Conservation (phyloP, 1,140 invertebrate genomes). For the Chlorops oryzae region DNA sequence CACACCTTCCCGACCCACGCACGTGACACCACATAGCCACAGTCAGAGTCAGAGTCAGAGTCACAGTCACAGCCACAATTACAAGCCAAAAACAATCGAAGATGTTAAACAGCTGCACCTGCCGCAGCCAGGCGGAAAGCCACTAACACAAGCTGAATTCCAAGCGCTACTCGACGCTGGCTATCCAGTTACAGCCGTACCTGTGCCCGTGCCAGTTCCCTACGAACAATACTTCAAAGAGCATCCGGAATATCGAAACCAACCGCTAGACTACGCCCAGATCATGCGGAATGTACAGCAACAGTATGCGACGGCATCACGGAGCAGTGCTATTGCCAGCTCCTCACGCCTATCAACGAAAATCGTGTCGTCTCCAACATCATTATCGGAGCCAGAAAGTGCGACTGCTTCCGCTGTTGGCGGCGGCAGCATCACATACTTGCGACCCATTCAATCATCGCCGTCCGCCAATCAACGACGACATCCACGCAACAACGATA, state of each 20-base stretch:
- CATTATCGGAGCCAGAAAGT: constrained; percentile 22
- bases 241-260: constrained; percentile 43
- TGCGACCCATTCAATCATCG: constrained; percentile 28
- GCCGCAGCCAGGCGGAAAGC: constrained; percentile 40
- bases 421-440: constrained; percentile 37
- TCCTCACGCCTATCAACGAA: constrained; percentile 34
- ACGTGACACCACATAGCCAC: constrained; percentile 19
- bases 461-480: constrained; percentile 24
- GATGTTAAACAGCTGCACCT: constrained; percentile 41
- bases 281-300: constrained; percentile 37
- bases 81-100: constrained; percentile 34
- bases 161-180: constrained; percentile 44
- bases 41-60: too few relatives aligned
- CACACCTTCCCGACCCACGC: constrained; percentile 29
- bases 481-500: constrained; percentile 35
- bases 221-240: constrained; percentile 45
- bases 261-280: constrained; percentile 39
- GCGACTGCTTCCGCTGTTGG: constrained; percentile 27
- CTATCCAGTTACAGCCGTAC: constrained; percentile 42
- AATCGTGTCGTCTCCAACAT: constrained; percentile 32
- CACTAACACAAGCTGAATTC: constrained; percentile 41
- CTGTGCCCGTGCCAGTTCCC: constrained; percentile 41
- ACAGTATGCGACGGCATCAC: too few relatives aligned
- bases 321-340: too few relatives aligned
- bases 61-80: constrained; percentile 13